Evolutionary conservation across 2,797 vertebrate species (phyloP).

Genomic region (Megalops cyprinoides): DNA sequence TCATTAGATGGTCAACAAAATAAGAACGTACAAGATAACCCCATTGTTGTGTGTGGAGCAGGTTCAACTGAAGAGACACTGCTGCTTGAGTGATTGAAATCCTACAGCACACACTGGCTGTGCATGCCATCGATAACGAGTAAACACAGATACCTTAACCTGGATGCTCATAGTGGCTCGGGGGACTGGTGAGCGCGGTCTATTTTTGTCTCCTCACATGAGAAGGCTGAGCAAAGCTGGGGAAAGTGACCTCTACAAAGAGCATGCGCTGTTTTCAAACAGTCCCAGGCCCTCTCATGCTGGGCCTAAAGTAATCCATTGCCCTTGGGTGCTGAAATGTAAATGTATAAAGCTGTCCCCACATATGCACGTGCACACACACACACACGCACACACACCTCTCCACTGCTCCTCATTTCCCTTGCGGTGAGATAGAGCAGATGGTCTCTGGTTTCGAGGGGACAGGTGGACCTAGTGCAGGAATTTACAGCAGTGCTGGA

Average conservation of each 20-base stretch:
- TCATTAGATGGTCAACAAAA: too few species aligned
- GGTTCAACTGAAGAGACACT: too few species aligned
- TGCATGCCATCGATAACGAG: too few species aligned
- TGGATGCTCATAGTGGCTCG: too few species aligned
- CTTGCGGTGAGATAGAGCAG: neutral
- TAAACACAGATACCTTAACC: too few species aligned
- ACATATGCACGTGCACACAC: neutral
- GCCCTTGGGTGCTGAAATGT: neutral
- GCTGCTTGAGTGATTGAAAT: too few species aligned
- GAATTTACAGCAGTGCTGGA: too few species aligned
- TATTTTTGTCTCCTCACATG: neutral
- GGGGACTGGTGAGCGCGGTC: too few species aligned
- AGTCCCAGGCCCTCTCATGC: neutral
- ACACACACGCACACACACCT: neutral
- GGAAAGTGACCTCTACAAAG: constrained; percentile 30
- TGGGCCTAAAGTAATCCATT: constrained; percentile 26
- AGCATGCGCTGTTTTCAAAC: neutral
- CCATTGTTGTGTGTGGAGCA: too few species aligned
- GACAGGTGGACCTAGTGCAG: too few species aligned
- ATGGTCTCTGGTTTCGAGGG: neutral
- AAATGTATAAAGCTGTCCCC: neutral
- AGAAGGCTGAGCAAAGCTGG: neutral
- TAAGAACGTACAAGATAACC: too few species aligned
- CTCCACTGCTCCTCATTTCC: neutral
- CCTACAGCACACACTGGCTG: too few species aligned